Evolutionary conservation across 64 coral and sea anemone species (phyloP).

Genomic region (Actinia tenebrosa): DNA sequence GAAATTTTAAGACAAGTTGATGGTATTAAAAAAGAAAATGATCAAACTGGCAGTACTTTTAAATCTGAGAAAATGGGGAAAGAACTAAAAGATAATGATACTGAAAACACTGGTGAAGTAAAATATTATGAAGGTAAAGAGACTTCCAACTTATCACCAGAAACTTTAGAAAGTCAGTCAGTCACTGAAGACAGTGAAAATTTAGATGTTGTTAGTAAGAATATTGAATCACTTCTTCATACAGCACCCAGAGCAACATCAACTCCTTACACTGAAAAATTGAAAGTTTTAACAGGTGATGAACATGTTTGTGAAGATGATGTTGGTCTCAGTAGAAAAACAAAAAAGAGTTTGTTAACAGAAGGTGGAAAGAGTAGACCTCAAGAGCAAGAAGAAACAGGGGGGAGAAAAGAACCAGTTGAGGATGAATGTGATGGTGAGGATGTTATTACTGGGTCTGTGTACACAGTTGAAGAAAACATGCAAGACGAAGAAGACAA

Average conservation of each 20-base stretch:
- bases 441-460: not conserved
- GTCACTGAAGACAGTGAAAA: not conserved
- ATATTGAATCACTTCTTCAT: not conserved
- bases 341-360: not conserved
- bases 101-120: not conserved
- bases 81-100: not conserved
- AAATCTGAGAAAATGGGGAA: not conserved
- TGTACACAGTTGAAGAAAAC: not conserved
- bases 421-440: conserved; percentile 6
- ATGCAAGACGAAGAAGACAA: not conserved
- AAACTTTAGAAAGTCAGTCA: not conserved
- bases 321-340: not conserved
- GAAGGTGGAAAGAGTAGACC: not conserved
- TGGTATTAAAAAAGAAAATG: not conserved
- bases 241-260: not conserved
- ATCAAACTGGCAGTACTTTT: not conserved
- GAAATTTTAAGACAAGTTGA: not conserved
- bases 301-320: not conserved
- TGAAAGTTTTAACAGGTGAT: not conserved
- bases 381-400: not conserved
- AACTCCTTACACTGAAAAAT: not conserved
- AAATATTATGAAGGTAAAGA: not conserved
- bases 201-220: not conserved
- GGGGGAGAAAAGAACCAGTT: not conserved
- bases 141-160: not conserved